Percentiles rank a stretch among this genome's conserved stretches.
Evolutionary conservation across 2,113 vertebrate species (phyloP).

Genomic region (Corythornis madagascariensis): DNA sequence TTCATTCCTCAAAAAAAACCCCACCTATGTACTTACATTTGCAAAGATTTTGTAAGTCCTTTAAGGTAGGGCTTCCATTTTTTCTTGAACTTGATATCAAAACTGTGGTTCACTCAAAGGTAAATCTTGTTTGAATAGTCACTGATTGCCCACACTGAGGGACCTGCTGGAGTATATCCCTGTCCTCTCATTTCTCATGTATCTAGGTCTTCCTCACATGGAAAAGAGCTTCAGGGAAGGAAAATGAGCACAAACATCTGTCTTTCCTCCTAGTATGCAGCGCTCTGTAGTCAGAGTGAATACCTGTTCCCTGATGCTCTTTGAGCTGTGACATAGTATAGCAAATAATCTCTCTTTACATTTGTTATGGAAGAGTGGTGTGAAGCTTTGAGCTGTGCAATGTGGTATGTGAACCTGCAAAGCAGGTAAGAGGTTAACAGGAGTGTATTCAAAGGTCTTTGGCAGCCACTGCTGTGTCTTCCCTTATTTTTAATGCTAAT

Average conservation of each 20-base stretch:
- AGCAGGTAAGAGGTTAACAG: background rate
- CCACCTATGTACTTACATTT: background rate
- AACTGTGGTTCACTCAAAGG: background rate
- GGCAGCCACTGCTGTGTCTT: background rate
- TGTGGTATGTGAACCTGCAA: background rate
- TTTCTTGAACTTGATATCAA: background rate
- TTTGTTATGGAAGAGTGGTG: background rate
- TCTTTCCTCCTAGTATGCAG: background rate
- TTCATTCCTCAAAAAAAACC: background rate
- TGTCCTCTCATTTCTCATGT: background rate
- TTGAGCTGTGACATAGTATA: background rate
- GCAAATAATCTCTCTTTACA: background rate
- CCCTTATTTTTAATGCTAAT: background rate
- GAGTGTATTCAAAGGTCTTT: background rate
- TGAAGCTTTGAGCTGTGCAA: background rate
- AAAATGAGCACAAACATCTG: background rate
- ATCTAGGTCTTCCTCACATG: background rate
- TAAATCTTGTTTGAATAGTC: background rate
- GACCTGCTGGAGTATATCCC: background rate
- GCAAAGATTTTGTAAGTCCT: background rate
- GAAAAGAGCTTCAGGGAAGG: background rate
- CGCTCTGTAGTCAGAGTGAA: background rate
- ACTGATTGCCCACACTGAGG: background rate
- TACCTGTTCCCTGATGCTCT: background rate
- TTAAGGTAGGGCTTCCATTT: background rate